A percentile compares a stretch with the other conserved stretches of the same genome.
phyloP scores from a whole-genome alignment of 2,888 invertebrate species.

The Drosophila glabriapex region DNA sequence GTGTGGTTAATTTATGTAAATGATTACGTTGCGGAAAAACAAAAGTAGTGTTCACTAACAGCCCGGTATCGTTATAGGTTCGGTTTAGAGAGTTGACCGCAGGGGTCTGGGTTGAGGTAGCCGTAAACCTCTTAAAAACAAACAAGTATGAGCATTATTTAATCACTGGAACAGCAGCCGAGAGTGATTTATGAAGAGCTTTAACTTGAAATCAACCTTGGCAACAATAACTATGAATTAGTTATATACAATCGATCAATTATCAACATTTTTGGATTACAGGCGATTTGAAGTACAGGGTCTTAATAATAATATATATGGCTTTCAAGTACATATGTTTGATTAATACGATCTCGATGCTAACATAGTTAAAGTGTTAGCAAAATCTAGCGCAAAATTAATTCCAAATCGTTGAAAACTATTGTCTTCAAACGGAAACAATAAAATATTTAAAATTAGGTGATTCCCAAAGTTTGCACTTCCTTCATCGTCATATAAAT shows the following conservation, averaged over 20 bases:
- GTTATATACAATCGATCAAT: constrained; percentile 38
- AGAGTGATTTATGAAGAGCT: constrained; percentile 30
- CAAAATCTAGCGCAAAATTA: background rate
- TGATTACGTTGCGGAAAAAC: constrained; percentile 22
- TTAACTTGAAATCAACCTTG: constrained; percentile 54
- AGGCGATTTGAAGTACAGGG: background rate
- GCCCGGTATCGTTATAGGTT: constrained; percentile 37
- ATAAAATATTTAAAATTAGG: background rate
- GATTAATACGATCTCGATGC: background rate
- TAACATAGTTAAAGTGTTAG: background rate
- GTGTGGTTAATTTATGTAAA: constrained; percentile 63
- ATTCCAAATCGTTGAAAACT: background rate
- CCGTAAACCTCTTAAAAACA: constrained; percentile 31
- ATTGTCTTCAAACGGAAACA: background rate
- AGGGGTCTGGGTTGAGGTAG: constrained; percentile 21
- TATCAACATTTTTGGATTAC: constrained; percentile 4
- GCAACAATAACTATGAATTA: constrained; percentile 35
- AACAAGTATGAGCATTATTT: constrained; percentile 31
- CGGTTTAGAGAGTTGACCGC: constrained; percentile 12
- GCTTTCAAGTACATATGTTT: background rate
- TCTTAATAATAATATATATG: constrained; percentile 4
- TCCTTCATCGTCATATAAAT: background rate
- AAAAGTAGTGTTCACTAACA: constrained; percentile 42
- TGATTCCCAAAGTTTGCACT: background rate
- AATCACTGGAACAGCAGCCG: constrained; percentile 36